A percentile compares a stretch with the other conserved stretches of the same genome.
phyloP scores from a whole-genome alignment of 2,113 vertebrate species.

The Eupsittula cactorum region DNA sequence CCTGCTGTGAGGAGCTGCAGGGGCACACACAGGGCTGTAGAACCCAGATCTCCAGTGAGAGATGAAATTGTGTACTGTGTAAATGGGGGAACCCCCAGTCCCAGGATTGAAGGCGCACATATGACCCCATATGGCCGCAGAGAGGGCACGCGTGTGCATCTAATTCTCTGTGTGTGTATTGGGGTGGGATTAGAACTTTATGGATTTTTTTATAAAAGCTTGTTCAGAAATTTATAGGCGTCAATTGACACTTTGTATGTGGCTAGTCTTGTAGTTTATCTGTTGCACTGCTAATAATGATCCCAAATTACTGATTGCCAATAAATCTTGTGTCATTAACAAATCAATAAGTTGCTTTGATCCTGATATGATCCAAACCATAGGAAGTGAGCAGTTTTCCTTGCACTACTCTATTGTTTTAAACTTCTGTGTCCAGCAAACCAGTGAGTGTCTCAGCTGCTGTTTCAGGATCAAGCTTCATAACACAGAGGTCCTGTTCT shows the following conservation, averaged over 20 bases:
- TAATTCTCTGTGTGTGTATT: neutral
- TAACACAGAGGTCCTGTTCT: neutral
- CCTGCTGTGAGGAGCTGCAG: neutral
- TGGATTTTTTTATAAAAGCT: neutral
- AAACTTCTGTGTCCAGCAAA: neutral
- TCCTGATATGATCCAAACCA: neutral
- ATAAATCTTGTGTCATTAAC: neutral
- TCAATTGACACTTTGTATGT: neutral
- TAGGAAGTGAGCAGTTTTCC: neutral
- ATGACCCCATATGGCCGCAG: neutral
- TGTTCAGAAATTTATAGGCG: neutral
- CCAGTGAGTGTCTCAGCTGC: neutral
- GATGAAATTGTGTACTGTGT: neutral
- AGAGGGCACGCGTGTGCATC: rapidly evolving
- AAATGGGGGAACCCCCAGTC: neutral
- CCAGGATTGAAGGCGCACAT: neutral
- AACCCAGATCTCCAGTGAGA: neutral
- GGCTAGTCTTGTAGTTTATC: neutral
- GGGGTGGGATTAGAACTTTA: neutral
- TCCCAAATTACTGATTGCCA: neutral
- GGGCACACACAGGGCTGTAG: neutral
- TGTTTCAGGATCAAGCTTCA: neutral
- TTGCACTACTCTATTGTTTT: neutral
- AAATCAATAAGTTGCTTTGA: neutral
- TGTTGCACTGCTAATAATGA: neutral